Base-by-base conservation (phyloP, 64 coral and sea anemone genomes). In the Pachyseris speciosa region DNA sequence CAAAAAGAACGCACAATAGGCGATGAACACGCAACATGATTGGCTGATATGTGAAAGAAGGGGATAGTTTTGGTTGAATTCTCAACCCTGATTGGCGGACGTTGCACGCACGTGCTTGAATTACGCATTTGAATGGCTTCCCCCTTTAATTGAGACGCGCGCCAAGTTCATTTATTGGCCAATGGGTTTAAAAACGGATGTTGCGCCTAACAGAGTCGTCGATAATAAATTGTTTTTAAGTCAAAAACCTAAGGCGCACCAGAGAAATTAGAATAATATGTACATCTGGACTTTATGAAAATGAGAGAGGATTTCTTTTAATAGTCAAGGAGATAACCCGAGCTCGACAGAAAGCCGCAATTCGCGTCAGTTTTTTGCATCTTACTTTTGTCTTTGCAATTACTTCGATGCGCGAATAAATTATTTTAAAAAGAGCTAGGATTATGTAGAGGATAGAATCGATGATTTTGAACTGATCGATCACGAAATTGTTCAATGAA, bases 161-260 rank as follows among this genome's bases (percentile, higher is more conserved):
- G 32, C n/a, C 19, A 40, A 81, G 16, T 81, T 41, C 33, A 81
- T 81, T 81, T 81, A 81, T 81, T 81, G 77, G 77, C 53, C 55
- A n/a, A 20, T 42, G 51, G 63, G 16, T 20, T 60, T 58, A 37
- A 2, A 81, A 81, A 81, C 77, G 77, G 77, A 81, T 81, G 77
- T 81, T 80, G 17, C 30, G 31, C 55, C 53, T 37, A 61, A 81
- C 51, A 81, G 63, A 81, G 36, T 57, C 51, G 60, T 61, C 2
- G 34, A 20, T 32, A 61, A 58, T 81, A 81, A 81, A 81, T 81
- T 81, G 77, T 81, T 81, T 81, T 53, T 36, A 34, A 61, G 53
- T 63, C 53, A 81, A 81, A 81, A 39, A 81, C 70, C 40, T 45
- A 43, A 69, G 45, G 70, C 70, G 40, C 31, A 38, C 77, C 19